Conservation (phyloP, 2,888 invertebrate species). For the Erynnis tages region DNA sequence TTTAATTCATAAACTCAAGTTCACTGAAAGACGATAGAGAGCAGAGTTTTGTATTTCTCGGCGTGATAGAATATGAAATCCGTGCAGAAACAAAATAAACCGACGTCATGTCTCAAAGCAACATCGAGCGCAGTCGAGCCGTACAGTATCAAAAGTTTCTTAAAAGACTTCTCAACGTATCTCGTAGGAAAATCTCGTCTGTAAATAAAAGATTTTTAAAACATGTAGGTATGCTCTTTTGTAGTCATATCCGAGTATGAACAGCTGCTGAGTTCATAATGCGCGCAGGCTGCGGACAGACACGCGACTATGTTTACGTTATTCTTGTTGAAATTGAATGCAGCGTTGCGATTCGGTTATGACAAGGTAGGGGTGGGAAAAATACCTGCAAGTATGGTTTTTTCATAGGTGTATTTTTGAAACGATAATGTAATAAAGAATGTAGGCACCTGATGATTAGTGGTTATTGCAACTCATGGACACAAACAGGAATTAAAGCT, state of each 20-base stretch:
- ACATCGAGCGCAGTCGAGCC: too few relatives aligned
- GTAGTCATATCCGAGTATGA: conserved; percentile 20
- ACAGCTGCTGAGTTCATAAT: conserved; percentile 18
- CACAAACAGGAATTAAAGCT: too few relatives aligned
- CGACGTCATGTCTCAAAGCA: too few relatives aligned
- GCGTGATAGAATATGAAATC: too few relatives aligned
- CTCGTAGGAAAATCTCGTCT: conserved; percentile 2
- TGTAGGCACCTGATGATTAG: too few relatives aligned
- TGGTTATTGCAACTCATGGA: too few relatives aligned
- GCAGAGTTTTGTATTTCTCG: too few relatives aligned
- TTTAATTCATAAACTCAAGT: too few relatives aligned
- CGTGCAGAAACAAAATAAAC: too few relatives aligned
- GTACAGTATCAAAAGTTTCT: too few relatives aligned
- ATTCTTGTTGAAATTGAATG: conserved; percentile 23
- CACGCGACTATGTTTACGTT: conserved; percentile 24
- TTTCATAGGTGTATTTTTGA: too few relatives aligned
- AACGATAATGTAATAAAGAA: not conserved
- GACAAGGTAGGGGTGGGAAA: conserved; percentile 4
- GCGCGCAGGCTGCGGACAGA: conserved; percentile 19
- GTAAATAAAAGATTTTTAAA: not conserved
- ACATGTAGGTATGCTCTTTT: conserved; percentile 15
- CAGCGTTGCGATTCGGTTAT: conserved; percentile 6
- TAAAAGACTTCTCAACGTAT: conserved; percentile 6
- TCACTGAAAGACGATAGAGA: too few relatives aligned
- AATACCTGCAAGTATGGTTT: not conserved